These are phyloP conservation scores for Symphodus melops DNA, from an alignment of 2,113 vertebrate genomes.

Conservation along the genomic window DNA sequence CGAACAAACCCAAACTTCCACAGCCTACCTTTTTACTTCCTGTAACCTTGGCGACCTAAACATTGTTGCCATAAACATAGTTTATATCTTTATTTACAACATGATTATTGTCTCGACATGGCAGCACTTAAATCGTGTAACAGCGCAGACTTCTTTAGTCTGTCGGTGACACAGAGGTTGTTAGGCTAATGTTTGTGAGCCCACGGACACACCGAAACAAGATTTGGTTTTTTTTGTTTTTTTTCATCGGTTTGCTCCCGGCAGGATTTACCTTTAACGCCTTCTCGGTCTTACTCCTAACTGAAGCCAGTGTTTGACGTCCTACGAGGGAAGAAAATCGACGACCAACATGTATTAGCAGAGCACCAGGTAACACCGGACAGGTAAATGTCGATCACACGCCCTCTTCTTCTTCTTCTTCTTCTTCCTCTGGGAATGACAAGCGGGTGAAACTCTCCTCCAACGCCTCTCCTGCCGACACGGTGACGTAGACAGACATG, in stretches of 20 bases:
- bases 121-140: background rate
- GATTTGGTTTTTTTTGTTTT: too few relatives aligned
- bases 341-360: slow-evolving; percentile 21
- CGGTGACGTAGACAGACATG: slow-evolving; percentile 65
- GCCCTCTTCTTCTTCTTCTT: slow-evolving; percentile 64
- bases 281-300: slow-evolving; percentile 61
- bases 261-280: slow-evolving; percentile 70
- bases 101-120: background rate
- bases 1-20: slow-evolving; percentile 38
- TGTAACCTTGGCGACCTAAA: slow-evolving; percentile 34
- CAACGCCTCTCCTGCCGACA: slow-evolving; percentile 34
- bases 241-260: slow-evolving; percentile 16
- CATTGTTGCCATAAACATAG: background rate
- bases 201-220: slow-evolving; percentile 24
- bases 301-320: slow-evolving; percentile 65
- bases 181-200: slow-evolving; percentile 42
- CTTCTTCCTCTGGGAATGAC: slow-evolving; percentile 65
- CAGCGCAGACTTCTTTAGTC: background rate
- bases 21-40: slow-evolving; percentile 41
- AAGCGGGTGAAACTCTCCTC: slow-evolving; percentile 57
- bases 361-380: slow-evolving; percentile 33
- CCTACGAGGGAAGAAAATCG: slow-evolving; percentile 12
- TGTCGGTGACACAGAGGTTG: slow-evolving; percentile 26
- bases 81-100: background rate
- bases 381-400: slow-evolving; percentile 77